Percentiles rank a stretch among this genome's conserved stretches.
phyloP scores from a whole-genome alignment of 2,797 vertebrate genomes.

The Falco cherrug region DNA sequence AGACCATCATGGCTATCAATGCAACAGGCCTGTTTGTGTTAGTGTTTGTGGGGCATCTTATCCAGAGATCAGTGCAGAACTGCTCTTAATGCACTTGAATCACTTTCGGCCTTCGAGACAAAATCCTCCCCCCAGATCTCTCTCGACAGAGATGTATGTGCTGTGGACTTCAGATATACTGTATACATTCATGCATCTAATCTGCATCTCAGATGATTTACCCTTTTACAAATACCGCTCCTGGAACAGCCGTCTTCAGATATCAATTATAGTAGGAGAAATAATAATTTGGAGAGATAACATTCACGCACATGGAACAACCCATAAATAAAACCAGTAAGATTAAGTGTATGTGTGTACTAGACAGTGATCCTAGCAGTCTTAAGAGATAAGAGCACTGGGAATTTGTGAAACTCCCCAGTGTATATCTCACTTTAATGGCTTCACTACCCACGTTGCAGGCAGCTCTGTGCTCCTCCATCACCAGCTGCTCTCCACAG shows the following conservation, averaged over 20 bases:
- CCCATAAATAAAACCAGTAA: neutral
- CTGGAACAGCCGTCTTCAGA: neutral
- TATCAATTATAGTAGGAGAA: neutral
- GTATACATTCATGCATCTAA: neutral
- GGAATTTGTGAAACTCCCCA: neutral
- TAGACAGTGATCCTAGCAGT: neutral
- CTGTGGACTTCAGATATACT: neutral
- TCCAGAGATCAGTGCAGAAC: neutral
- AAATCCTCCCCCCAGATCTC: neutral
- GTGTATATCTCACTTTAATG: neutral
- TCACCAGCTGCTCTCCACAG: neutral
- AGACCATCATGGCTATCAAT: neutral
- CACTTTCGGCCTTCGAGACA: neutral
- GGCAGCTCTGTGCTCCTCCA: neutral
- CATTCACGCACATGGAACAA: neutral
- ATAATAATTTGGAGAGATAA: neutral
- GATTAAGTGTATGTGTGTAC: fast-evolving
- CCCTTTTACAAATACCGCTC: neutral
- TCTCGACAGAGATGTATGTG: neutral
- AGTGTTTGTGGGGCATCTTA: too few species aligned
- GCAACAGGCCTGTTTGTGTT: neutral
- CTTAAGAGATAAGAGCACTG: neutral
- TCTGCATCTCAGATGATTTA: neutral
- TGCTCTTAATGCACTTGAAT: neutral
- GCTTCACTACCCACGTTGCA: neutral